These are phyloP conservation scores for Dryocosmus kuriphilus DNA, from an alignment of 2,888 invertebrate species.

Conservation along the genomic window DNA sequence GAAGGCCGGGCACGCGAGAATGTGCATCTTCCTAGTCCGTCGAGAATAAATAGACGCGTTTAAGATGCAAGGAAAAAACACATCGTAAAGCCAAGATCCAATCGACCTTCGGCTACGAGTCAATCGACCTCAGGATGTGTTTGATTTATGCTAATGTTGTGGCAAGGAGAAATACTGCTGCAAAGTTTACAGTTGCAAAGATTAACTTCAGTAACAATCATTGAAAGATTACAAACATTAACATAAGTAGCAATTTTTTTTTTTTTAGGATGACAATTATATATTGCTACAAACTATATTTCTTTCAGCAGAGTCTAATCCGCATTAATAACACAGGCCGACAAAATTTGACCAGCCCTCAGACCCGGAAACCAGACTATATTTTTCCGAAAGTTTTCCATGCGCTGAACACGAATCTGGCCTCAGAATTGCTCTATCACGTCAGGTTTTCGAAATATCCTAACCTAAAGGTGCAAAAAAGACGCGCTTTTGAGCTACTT, in stretches of 20 bases:
- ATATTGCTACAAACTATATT: not conserved
- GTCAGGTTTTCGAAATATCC: too few species aligned
- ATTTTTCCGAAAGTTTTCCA: too few species aligned
- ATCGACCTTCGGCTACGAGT: slow-evolving; percentile 64
- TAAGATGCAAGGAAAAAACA: slow-evolving; percentile 59
- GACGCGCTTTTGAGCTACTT: too few species aligned
- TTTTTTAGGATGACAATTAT: not conserved
- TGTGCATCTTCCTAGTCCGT: slow-evolving; percentile 33
- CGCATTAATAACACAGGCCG: too few species aligned
- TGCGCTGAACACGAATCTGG: too few species aligned
- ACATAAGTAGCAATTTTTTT: too few species aligned
- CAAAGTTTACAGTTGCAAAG: slow-evolving; percentile 31
- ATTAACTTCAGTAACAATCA: slow-evolving; percentile 23
- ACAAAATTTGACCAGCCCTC: too few species aligned
- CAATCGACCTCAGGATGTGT: slow-evolving; percentile 59
- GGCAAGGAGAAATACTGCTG: slow-evolving; percentile 32
- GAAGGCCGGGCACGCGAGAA: slow-evolving; percentile 37
- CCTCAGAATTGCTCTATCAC: too few species aligned
- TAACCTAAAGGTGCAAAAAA: too few species aligned
- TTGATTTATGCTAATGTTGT: slow-evolving; percentile 61
- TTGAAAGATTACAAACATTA: not conserved
- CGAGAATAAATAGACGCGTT: slow-evolving; percentile 57
- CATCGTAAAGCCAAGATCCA: slow-evolving; percentile 61
- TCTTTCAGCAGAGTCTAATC: not conserved
- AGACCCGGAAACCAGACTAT: too few species aligned